Percentiles rank a stretch among this genome's conserved stretches.
phyloP scores from a whole-genome alignment of 2,888 invertebrate genomes.

The Tryphoninae sp. region DNA sequence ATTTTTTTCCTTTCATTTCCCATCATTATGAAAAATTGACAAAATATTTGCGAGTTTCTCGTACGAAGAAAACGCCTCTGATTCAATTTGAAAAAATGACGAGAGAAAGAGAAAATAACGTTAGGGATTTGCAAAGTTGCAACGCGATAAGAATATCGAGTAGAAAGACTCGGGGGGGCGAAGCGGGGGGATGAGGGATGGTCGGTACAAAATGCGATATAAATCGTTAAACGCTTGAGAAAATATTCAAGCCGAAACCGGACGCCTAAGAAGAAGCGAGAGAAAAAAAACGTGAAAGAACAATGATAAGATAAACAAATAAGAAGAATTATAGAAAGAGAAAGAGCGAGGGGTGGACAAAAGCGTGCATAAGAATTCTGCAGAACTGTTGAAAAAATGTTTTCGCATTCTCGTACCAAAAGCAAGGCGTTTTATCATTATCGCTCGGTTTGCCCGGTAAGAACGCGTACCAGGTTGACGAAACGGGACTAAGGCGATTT shows the following conservation, averaged over 20 bases:
- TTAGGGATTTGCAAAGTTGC: not conserved
- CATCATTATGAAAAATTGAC: too few relatives aligned
- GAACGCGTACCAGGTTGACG: constrained; percentile 29
- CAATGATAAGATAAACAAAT: constrained; percentile 23
- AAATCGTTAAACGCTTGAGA: constrained; percentile 43
- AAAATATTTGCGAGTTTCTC: too few relatives aligned
- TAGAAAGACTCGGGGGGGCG: not conserved
- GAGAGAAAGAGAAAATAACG: not conserved
- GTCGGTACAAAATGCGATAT: not conserved
- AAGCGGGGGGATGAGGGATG: not conserved
- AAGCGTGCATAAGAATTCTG: constrained; percentile 50
- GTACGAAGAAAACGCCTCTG: too few relatives aligned
- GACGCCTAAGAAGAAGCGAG: constrained; percentile 5
- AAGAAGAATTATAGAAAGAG: constrained; percentile 5
- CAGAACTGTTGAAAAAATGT: constrained; percentile 55
- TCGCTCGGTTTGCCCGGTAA: constrained; percentile 13
- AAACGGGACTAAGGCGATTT: constrained; percentile 46
- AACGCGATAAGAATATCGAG: not conserved
- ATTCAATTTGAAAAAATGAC: too few relatives aligned
- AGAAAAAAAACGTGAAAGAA: not conserved
- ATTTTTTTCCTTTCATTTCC: too few relatives aligned
- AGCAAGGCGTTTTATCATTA: constrained; percentile 25
- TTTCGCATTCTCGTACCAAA: constrained; percentile 25
- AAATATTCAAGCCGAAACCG: constrained; percentile 50
- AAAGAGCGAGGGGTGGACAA: constrained; percentile 26